Evolutionary conservation across 1,140 invertebrate species (phyloP), one percentile per base, ranked within the genome.

Genomic region (Penaeus indicus): DNA sequence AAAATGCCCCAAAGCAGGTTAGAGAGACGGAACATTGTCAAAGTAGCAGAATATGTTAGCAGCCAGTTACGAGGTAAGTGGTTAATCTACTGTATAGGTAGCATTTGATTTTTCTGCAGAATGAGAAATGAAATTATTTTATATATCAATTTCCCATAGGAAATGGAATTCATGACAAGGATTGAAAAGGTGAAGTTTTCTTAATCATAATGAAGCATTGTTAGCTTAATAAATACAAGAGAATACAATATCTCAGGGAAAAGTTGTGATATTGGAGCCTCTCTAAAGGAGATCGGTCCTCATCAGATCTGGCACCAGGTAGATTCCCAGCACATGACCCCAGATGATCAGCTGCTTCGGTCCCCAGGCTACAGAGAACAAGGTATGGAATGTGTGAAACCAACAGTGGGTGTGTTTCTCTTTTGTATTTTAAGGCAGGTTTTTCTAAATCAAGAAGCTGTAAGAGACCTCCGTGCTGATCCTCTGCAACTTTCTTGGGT

Each of bases 251-350:
- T 78, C 54, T 47, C 38, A 78, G 77, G 77, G 42, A 32, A 47
- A 54, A 21, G 77, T n/a, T 42, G 19, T 78, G 42, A 54, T 78
- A 54, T 78, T 47, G 77, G 77, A 42, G 77, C 77, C 77, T 47
- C 54, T 78, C 38, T 78, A 54, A 78, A 54, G 54, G 77, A 78
- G 38, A 32, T 78, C 54, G 77, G 77, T 78, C 77, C 77, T 11
- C 77, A 78, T 78, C 77, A 78, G n/a, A 54, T 78, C 10, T 78
- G 77, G 77, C 77, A 54, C 19, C 77, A 78, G 38, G 77, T 78
- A 1, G 77, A 78, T 47, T 38, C n/a, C n/a, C 42, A 78, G 19
- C 77, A 78, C 3, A 78, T 38, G 54, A 47, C 77, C 22, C 38
- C 32, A 18, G 77, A 42, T 78, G 77, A 78, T 78, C 38, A 38